Evolutionary conservation across 2,113 vertebrate species (phyloP).

Genomic region (Nyctereutes procyonoides): DNA sequence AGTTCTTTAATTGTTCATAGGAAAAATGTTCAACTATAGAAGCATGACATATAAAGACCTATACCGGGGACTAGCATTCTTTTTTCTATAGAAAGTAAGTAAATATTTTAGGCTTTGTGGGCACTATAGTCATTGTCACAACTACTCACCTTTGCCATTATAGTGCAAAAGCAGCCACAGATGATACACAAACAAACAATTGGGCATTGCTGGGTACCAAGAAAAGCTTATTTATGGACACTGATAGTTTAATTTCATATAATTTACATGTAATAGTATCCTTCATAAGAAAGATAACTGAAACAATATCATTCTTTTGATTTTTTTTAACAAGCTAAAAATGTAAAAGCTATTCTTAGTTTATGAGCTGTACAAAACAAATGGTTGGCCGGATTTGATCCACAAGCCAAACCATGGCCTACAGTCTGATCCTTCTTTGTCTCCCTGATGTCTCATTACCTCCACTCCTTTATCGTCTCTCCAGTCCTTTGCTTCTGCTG

Average conservation of each 20-base stretch:
- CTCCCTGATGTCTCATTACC: not conserved
- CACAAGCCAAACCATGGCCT: not conserved
- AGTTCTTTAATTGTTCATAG: not conserved
- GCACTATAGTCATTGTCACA: not conserved
- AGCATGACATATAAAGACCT: not conserved
- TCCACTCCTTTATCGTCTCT: not conserved
- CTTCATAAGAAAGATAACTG: not conserved
- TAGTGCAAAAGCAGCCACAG: not conserved
- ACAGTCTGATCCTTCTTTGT: not conserved
- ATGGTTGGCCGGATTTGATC: not conserved
- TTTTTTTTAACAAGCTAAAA: not conserved
- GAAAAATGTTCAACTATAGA: not conserved
- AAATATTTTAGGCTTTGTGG: conserved; percentile 3
- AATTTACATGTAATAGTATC: not conserved
- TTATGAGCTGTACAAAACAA: not conserved
- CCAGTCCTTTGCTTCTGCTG: not conserved
- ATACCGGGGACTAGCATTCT: not conserved
- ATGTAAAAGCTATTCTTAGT: not conserved
- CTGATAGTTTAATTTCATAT: not conserved
- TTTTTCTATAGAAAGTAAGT: not conserved
- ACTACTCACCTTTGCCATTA: not conserved
- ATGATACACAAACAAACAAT: not conserved
- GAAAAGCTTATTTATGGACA: not conserved
- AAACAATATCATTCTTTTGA: not conserved
- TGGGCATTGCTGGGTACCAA: not conserved